Conservation (phyloP, 37 sponge, comb jelly and placozoan species). For the Spongilla lacustris region DNA sequence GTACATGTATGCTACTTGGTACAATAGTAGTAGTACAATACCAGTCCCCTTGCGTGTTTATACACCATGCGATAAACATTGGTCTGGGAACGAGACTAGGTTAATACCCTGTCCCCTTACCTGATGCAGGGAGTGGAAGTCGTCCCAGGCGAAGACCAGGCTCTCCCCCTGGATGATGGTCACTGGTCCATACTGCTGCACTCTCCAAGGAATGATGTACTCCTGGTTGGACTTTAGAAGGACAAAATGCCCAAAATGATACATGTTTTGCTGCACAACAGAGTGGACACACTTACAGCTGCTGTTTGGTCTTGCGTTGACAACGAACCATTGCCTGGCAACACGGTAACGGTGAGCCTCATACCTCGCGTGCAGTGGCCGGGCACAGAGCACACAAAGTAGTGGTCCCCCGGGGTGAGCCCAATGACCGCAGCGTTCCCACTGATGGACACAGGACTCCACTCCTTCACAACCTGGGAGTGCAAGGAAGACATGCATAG, state of each 20-base stretch:
- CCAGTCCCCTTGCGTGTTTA: background rate
- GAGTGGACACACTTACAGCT: background rate
- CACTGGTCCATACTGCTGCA: slow-evolving; percentile 59
- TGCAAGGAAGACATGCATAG: no score
- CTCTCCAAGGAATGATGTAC: slow-evolving; percentile 56
- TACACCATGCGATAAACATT: no score
- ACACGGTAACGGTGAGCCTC: slow-evolving; percentile 67
- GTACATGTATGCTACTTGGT: no score
- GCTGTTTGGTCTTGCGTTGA: background rate
- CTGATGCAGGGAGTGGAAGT: slow-evolving; percentile 81
- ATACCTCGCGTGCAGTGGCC: slow-evolving; percentile 76
- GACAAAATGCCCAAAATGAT: background rate
- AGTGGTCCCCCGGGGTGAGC: slow-evolving; percentile 68
- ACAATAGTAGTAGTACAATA: no score
- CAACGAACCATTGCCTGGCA: background rate
- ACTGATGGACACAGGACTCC: slow-evolving; percentile 22
- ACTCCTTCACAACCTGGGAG: slow-evolving; percentile 47
- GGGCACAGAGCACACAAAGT: slow-evolving; percentile 75
- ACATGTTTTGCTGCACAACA: no score
- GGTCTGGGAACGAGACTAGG: no score
- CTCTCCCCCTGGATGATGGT: slow-evolving; percentile 43
- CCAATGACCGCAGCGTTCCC: slow-evolving; percentile 63
- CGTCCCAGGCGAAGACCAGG: slow-evolving; percentile 64
- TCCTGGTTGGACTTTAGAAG: background rate
- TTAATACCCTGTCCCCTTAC: slow-evolving; percentile 2